Evolutionary conservation across 2,113 vertebrate genomes (phyloP).

Genomic region (Macrotus californicus): DNA sequence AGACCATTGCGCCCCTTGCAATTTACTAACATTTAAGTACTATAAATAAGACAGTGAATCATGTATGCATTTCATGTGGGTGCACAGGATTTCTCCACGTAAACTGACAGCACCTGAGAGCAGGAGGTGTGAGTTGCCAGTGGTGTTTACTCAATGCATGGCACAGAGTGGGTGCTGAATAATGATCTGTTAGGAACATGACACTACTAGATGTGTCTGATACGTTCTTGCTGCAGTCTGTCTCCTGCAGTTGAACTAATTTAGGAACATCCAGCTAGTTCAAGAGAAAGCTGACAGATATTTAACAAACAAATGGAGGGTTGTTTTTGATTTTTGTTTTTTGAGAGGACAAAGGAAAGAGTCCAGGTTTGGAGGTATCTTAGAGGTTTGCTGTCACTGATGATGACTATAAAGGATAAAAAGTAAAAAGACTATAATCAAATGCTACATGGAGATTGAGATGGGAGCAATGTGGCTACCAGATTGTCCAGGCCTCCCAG

Average conservation of each 20-base stretch:
- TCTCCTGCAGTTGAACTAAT: neutral
- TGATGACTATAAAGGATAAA: neutral
- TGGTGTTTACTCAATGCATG: neutral
- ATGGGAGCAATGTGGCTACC: too few species aligned
- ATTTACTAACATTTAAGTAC: neutral
- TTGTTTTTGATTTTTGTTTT: neutral
- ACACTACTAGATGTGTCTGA: neutral
- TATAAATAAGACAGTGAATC: neutral
- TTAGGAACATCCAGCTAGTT: neutral
- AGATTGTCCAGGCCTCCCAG: neutral
- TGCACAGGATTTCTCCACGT: neutral
- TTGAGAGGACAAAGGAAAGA: neutral
- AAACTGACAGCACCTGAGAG: neutral
- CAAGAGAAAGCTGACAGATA: neutral
- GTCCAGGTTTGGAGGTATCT: neutral
- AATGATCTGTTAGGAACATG: neutral
- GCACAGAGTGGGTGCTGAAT: neutral
- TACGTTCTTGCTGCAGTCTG: neutral
- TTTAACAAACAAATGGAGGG: neutral
- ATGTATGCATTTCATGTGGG: neutral
- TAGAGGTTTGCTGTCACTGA: neutral
- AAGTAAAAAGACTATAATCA: neutral
- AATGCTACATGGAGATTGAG: neutral
- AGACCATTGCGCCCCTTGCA: neutral
- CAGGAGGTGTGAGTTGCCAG: neutral